Percentiles rank a stretch among this genome's conserved stretches.
Conservation (phyloP, 2,888 invertebrate species). For the Nezara viridula region DNA sequence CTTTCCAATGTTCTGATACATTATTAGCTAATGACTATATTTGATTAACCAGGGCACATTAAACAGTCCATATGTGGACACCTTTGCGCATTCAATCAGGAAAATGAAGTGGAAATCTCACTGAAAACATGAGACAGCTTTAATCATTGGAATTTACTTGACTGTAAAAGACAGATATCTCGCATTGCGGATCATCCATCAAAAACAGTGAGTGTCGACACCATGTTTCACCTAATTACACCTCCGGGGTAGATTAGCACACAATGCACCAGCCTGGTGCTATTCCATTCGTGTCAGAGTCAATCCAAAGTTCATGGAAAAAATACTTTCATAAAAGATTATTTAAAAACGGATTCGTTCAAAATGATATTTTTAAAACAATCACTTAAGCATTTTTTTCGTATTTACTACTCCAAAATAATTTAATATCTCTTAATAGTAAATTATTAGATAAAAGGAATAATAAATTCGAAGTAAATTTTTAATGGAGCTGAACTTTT, state of each 20-base stretch:
- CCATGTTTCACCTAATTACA: not conserved
- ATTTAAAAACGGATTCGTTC: too few relatives aligned
- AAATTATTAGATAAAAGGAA: too few relatives aligned
- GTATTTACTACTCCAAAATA: too few relatives aligned
- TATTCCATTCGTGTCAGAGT: not conserved
- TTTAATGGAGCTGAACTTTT: too few relatives aligned
- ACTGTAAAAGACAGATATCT: conserved; percentile 1
- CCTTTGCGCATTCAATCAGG: not conserved
- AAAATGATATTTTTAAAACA: too few relatives aligned
- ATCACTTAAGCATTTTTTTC: too few relatives aligned
- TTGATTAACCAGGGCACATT: not conserved
- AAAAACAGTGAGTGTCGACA: conserved; percentile 19
- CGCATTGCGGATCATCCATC: not conserved
- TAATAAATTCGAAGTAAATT: too few relatives aligned
- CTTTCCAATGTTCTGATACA: not conserved
- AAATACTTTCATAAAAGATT: too few relatives aligned
- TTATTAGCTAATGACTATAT: not conserved
- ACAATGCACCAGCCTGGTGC: not conserved
- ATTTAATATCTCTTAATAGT: too few relatives aligned
- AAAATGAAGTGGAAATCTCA: conserved; percentile 25
- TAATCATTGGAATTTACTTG: conserved; percentile 16
- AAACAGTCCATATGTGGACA: not conserved
- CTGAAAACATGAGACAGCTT: conserved; percentile 8
- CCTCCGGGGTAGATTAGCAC: not conserved
- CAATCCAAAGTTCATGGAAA: too few relatives aligned